Evolutionary conservation across 1,140 invertebrate genomes (phyloP), one percentile per base, ranked within the genome.

Genomic region (Psilanteris sp.): DNA sequence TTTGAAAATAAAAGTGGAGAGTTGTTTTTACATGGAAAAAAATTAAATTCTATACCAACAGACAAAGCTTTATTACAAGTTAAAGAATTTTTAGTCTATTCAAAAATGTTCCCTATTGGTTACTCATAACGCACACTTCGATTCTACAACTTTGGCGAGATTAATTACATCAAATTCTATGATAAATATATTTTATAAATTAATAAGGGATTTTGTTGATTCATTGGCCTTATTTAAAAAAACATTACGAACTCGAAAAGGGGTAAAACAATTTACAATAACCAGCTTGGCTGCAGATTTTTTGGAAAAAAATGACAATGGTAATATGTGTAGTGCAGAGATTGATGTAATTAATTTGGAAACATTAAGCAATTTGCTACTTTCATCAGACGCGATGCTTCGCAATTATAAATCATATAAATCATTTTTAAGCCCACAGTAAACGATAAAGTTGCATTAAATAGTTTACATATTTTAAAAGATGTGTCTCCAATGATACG

Each of bases 51-150:
- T 2, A 44, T 34, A 13, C 20, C 67, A 9, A 8, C 31, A 13
- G 3, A 3, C n/a, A 26, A 37, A 9, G 22, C 14, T 62, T 8
- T 26, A 7, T 8, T 41, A 14, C 11, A n/a, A 18, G 68, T 70
- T 6, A 34, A 52, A n/a, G 8, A 62, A 9, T 73, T 67, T 41
- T 34, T 77, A 31, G 32, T 24, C 36, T 32, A 39, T 50, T 4
- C n/a, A 22, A 10, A 50, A 68, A 46, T 36, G 41, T 3, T 73
- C 48, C 5, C 11, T 77, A 26, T 9, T 77, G 6, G 26, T 77
- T 46, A 61, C 57, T 13, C 62, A 73, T 20, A 73, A 77, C 24
- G 54, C 24, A 3, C 5, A 26, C 27, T 48, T 72, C 26, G 15
- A 55, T 14, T 6, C 24, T 8, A 24, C 10, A 13, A 15, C 15